A percentile compares a stretch with the other conserved stretches of the same genome.
Conservation (phyloP, 2,113 vertebrate genomes). For the Atractosteus spatula region DNA sequence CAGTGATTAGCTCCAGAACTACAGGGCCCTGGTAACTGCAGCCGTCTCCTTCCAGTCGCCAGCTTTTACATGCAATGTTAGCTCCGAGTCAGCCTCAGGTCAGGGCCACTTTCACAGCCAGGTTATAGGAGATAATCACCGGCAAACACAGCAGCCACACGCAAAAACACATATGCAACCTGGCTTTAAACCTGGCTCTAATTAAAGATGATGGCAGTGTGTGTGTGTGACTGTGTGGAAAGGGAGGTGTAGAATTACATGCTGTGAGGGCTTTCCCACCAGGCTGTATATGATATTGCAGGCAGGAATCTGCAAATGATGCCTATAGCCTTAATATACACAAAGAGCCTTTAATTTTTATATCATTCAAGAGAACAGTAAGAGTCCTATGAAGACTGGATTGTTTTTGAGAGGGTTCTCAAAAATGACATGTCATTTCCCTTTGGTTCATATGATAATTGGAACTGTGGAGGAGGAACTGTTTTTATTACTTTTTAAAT, state of each 20-base stretch:
- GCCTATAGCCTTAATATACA: not conserved
- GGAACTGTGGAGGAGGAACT: too few species aligned
- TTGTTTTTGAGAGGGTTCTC: too few species aligned
- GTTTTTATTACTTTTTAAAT: too few species aligned
- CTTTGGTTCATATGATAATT: too few species aligned
- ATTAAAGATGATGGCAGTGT: constrained; percentile 64
- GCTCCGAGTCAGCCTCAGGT: constrained; percentile 61
- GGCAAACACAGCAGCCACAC: constrained; percentile 72
- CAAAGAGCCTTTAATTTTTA: not conserved
- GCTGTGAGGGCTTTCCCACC: constrained; percentile 18
- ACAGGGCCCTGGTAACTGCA: constrained; percentile 52
- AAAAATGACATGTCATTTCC: too few species aligned
- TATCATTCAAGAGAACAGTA: too few species aligned
- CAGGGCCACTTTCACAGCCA: constrained; percentile 71
- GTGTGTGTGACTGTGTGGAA: constrained; percentile 50
- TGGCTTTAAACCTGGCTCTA: constrained; percentile 67
- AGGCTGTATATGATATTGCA: constrained; percentile 16
- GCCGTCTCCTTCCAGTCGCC: constrained; percentile 39
- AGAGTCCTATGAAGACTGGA: too few species aligned
- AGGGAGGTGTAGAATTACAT: constrained; percentile 36
- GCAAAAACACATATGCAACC: constrained; percentile 50
- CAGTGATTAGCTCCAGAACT: constrained; percentile 77
- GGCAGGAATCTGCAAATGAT: not conserved
- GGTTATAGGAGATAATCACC: constrained; percentile 65
- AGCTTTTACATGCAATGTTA: constrained; percentile 33